Base-by-base conservation (phyloP, 1,140 invertebrate genomes). In the Cotesia chilonis region DNA sequence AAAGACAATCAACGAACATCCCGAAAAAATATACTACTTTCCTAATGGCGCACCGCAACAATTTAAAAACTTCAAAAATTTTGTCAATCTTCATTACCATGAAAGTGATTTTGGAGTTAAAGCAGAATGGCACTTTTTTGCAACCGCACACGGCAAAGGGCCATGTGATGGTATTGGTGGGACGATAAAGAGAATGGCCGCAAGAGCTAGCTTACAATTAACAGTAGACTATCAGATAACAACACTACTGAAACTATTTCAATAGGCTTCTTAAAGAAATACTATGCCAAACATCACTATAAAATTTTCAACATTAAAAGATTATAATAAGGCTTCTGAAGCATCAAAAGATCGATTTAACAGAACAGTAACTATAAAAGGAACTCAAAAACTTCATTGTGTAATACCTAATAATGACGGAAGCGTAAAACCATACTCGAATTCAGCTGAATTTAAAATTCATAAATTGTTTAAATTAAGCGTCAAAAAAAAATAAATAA, bases 301-400 rank as follows among this genome's bases (percentile, higher is more conserved):
- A 52, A n/a, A 52, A 52, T 52, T 52, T 52, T 52, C 47, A 52
- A 7, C 3, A n/a, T 52, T n/a, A 52, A 4, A 7, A 7, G 47
- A 52, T 52, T 52, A 52, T 52, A 52, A 7, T 52, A 52, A 52
- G 2, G 47, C 47, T 10, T 10, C 7, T 52, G 47, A 52, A 52
- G n/a, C 7, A 10, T 52, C 2, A 52, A n/a, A 6, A 12, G 17
- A 60, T 60, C 57, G 38, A 41, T 66, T 66, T 66, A 9, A 12
- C 12, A 37, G 35, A 17, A 47, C 3, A 37, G n/a, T 47, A 66
- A 7, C 64, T 28, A 6, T 66, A 47, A n/a, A 6, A 41, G 38
- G 57, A 59, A 70, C 68, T 10, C 57, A 70, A 36, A 70, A 70
- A 70, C 36, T 70, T 41, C 54, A 59, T 41, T 70, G 52, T 38